phyloP scores from a whole-genome alignment of 2,888 invertebrate genomes.

The Cerastoderma edule region DNA sequence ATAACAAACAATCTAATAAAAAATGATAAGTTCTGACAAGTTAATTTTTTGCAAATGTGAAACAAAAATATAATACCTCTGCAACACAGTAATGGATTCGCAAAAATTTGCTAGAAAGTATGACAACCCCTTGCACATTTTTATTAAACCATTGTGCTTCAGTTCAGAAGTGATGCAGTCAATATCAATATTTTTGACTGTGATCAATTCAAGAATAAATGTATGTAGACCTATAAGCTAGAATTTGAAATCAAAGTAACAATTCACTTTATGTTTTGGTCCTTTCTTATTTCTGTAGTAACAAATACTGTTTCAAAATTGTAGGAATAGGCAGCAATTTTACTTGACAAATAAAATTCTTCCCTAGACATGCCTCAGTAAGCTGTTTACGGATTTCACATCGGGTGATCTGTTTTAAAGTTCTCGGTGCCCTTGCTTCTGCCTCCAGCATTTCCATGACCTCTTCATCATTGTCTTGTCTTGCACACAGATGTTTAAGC shows the following conservation, averaged over 20 bases:
- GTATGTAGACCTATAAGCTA: not conserved
- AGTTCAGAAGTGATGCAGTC: constrained; percentile 1
- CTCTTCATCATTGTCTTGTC: constrained; percentile 66
- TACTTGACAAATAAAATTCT: constrained; percentile 69
- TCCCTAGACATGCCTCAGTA: constrained; percentile 69
- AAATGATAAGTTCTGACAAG: too few relatives aligned
- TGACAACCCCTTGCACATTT: too few relatives aligned
- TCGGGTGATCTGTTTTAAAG: constrained; percentile 73
- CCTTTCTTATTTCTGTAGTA: constrained; percentile 32
- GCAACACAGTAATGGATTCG: too few relatives aligned
- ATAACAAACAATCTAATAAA: too few relatives aligned
- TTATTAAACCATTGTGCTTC: too few relatives aligned
- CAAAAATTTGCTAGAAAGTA: too few relatives aligned
- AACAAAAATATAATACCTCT: too few relatives aligned
- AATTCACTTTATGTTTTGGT: not conserved
- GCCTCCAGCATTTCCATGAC: constrained; percentile 69
- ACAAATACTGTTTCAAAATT: constrained; percentile 71
- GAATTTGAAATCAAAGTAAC: not conserved
- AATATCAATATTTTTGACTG: not conserved
- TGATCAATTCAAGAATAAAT: not conserved
- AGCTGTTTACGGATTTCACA: constrained; percentile 67
- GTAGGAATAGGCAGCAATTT: constrained; percentile 72
- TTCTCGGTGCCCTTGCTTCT: constrained; percentile 69
- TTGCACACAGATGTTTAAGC: constrained; percentile 66
- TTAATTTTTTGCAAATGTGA: too few relatives aligned